These are phyloP conservation scores for Labeo catla DNA, from an alignment of 2,113 vertebrate species.

Conservation along the genomic window DNA sequence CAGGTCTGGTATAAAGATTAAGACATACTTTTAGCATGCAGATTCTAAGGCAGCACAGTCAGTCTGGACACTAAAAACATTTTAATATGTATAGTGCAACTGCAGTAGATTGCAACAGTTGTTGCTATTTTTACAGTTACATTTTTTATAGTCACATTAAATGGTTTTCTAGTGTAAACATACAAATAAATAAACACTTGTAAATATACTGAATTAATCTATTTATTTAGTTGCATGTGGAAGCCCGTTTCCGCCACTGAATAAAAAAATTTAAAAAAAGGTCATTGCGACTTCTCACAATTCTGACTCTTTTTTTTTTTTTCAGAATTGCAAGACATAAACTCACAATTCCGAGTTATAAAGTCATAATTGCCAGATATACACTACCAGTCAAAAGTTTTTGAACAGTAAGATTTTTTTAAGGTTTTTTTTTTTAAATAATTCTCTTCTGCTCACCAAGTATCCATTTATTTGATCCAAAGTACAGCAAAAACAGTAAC, in stretches of 20 bases:
- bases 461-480: too few relatives aligned
- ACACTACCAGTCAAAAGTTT: too few relatives aligned
- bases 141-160: not conserved
- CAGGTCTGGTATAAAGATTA: not conserved
- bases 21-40: slow-evolving; percentile 4
- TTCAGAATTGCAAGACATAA: too few relatives aligned
- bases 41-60: not conserved
- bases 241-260: too few relatives aligned
- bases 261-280: too few relatives aligned
- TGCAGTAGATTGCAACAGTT: not conserved
- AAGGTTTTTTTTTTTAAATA: too few relatives aligned
- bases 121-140: not conserved
- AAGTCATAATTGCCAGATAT: too few relatives aligned
- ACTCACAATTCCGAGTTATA: too few relatives aligned
- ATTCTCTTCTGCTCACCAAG: too few relatives aligned
- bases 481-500: too few relatives aligned
- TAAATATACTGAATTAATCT: not conserved
- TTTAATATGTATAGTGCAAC: not conserved
- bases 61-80: not conserved
- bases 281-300: not conserved
- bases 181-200: not conserved
- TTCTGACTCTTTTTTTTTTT: too few relatives aligned
- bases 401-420: too few relatives aligned
- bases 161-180: not conserved
- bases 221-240: not conserved